Conservation (phyloP, 2,113 vertebrate species). For the Charadrius vociferus region DNA sequence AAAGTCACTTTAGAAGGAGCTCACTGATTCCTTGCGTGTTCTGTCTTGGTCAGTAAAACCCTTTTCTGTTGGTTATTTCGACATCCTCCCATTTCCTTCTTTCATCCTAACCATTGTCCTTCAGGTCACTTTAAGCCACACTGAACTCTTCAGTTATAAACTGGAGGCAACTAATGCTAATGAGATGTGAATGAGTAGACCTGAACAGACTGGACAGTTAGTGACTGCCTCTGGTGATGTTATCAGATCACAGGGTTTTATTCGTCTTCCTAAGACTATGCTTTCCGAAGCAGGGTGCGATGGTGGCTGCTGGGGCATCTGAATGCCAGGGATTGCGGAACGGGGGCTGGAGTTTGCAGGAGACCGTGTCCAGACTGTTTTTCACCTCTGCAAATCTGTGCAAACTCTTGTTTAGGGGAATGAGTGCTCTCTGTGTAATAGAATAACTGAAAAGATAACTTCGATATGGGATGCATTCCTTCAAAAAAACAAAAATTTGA, state of each 20-base stretch:
- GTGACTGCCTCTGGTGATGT: neutral
- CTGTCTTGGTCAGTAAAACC: neutral
- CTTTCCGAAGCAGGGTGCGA: neutral
- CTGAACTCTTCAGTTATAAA: neutral
- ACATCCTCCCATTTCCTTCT: neutral
- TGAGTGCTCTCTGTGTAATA: neutral
- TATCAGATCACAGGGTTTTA: neutral
- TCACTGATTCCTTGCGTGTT: neutral
- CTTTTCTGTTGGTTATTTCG: neutral
- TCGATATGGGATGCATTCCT: accelerated
- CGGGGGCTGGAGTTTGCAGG: neutral
- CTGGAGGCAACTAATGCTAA: neutral
- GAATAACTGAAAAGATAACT: neutral
- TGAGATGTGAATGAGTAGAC: slow-evolving; percentile 1
- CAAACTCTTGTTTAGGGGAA: neutral
- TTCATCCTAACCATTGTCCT: neutral
- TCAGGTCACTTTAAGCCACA: neutral
- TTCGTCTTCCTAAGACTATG: accelerated
- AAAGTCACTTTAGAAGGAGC: neutral
- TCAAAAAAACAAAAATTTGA: neutral
- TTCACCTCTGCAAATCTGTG: neutral
- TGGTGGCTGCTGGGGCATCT: neutral
- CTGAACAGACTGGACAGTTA: neutral
- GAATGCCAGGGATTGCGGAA: neutral
- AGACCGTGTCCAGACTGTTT: neutral